phyloP scores from a whole-genome alignment of 37 sponge, comb jelly and placozoan genomes.

The Haliclona indistincta region DNA sequence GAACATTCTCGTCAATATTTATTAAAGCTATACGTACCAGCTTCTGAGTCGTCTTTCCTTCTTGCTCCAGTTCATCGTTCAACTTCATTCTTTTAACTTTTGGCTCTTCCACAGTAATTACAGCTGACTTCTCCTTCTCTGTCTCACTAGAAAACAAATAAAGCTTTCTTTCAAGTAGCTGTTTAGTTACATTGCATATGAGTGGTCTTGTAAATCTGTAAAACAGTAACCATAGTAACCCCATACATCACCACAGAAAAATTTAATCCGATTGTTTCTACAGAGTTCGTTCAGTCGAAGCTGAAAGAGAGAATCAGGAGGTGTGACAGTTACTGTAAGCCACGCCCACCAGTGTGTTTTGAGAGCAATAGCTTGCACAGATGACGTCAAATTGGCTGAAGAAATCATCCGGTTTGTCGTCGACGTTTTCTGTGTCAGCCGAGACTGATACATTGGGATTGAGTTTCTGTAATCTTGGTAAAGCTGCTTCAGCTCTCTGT shows the following conservation, averaged over 20 bases:
- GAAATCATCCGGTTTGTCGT: slow-evolving; percentile 56
- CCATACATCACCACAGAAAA: slow-evolving; percentile 90
- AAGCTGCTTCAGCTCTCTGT: slow-evolving; percentile 68
- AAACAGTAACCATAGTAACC: slow-evolving; percentile 95
- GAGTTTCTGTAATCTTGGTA: slow-evolving; percentile 51
- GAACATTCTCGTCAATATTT: background rate
- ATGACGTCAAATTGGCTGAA: slow-evolving; percentile 75
- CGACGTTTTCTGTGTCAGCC: slow-evolving; percentile 43
- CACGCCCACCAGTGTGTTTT: slow-evolving; percentile 28
- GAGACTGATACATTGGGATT: slow-evolving; percentile 76
- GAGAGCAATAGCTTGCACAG: slow-evolving; percentile 50
- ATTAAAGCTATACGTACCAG: no score
- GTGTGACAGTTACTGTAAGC: background rate
- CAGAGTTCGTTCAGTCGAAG: slow-evolving; percentile 74
- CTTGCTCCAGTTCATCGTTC: background rate
- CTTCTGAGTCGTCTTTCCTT: background rate
- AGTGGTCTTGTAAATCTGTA: slow-evolving; percentile 69
- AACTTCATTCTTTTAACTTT: background rate
- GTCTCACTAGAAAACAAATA: slow-evolving; percentile 8
- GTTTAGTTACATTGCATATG: slow-evolving; percentile 38
- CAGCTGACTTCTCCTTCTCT: slow-evolving; percentile 7
- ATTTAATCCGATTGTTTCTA: slow-evolving; percentile 58
- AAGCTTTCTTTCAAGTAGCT: background rate
- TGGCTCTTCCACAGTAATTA: slow-evolving; percentile 4
- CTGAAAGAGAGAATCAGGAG: slow-evolving; percentile 24